phyloP scores from a whole-genome alignment of 2,888 invertebrate genomes.

The Cataglyphis altisquamis region DNA sequence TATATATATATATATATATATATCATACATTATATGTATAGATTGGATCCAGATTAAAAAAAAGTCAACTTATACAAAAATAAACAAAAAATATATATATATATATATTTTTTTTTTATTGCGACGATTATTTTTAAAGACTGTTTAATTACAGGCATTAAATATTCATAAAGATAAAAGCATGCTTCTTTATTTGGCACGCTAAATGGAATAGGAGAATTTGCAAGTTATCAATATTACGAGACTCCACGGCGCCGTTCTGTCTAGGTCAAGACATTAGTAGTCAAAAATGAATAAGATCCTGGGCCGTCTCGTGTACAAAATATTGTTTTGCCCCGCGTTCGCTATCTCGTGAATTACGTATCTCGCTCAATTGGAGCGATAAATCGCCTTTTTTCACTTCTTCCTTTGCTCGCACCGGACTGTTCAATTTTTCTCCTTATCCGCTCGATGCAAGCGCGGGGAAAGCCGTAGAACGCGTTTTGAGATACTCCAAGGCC shows the following conservation, averaged over 20 bases:
- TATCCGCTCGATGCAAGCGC: conserved; percentile 39
- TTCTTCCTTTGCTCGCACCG: conserved; percentile 24
- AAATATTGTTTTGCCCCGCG: conserved; percentile 5
- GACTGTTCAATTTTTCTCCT: conserved; percentile 38
- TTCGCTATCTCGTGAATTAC: conserved; percentile 31
- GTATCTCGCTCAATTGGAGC: conserved; percentile 27
- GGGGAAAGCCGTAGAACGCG: conserved; percentile 54
- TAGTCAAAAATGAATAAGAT: conserved; percentile 13
- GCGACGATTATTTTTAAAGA: not conserved
- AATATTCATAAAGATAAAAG: not conserved
- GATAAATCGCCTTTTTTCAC: conserved; percentile 35
- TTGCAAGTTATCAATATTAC: not conserved
- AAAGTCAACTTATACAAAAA: not conserved
- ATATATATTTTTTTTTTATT: not conserved
- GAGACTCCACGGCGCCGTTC: not conserved
- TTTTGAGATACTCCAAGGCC: conserved; percentile 54
- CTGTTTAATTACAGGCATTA: not conserved
- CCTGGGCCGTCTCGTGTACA: not conserved
- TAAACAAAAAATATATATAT: no score
- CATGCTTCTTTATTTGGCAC: not conserved
- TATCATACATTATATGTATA: not conserved
- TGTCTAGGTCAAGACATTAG: not conserved
- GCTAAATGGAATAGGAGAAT: not conserved
- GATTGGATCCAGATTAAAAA: not conserved
- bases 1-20: not conserved